These are phyloP conservation scores for Atta colombica DNA, from an alignment of 1,140 invertebrate genomes.

Conservation along the genomic window DNA sequence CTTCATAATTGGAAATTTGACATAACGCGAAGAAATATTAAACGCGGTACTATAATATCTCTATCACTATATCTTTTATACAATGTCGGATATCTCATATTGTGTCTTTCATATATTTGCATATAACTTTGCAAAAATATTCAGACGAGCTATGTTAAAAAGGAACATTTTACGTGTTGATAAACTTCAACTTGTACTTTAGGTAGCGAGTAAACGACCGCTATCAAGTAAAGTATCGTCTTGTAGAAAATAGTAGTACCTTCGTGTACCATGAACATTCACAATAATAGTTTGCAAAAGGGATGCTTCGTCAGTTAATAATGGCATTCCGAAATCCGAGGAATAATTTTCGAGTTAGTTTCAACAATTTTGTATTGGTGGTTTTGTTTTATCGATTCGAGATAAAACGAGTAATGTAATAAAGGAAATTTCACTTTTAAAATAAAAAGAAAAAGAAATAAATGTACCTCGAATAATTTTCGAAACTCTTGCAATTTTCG, in stretches of 20 bases:
- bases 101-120: neutral
- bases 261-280: neutral
- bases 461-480: no score
- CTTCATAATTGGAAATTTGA: conserved; percentile 6
- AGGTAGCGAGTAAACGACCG: neutral
- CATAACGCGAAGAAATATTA: conserved; percentile 7
- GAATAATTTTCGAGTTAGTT: conserved; percentile 4
- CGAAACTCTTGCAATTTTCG: neutral
- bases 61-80: neutral
- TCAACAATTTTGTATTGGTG: conserved; percentile 8
- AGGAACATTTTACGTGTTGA: neutral
- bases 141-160: neutral
- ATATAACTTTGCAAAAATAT: conserved; percentile 8
- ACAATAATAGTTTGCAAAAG: conserved; percentile 34
- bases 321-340: conserved; percentile 2
- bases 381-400: neutral
- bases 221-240: neutral
- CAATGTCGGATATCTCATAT: neutral
- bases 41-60: neutral
- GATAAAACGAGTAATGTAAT: neutral
- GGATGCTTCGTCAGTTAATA: neutral
- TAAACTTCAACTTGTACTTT: conserved; percentile 11
- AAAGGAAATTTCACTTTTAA: neutral
- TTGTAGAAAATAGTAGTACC: conserved; percentile 17
- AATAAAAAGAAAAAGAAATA: neutral